Base-by-base conservation (phyloP, 2,888 invertebrate genomes). In the Ennomos fuscantarius region DNA sequence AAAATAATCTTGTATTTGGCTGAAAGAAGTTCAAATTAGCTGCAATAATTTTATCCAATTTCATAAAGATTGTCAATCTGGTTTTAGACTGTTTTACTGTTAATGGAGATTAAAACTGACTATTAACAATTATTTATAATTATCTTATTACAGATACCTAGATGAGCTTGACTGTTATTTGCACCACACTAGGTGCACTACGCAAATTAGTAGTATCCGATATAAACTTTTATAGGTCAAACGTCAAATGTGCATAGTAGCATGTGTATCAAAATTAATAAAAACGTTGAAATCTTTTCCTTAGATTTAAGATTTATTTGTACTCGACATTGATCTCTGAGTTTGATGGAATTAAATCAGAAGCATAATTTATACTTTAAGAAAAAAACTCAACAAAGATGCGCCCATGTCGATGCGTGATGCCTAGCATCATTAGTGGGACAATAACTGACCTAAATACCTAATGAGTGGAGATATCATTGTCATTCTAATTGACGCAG, bases 401-500 rank as follows among this genome's bases (percentile, higher is more conserved):
- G 13, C 36, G 11, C 46, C 12, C 33, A 24, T 32, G 32, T 24
- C 24, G 0, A 24, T 24, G 0, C 24, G 1, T 32, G 44, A 40
- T 44, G 36, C 11, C 48, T 40, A 13, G 12, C 46, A 35, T 58
- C 48, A 54, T 60, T 49, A 54, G 36, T 43, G 46, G 48, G 51
- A 52, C 54, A 42, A 55, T 51, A 52, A 50, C 52, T 66, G 57
- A 46, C 62, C 66, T 52, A 60, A 58, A 65, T 65, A 60, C 47
- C 47, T 59, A 62, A 63, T 53, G 55, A 59, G 61, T 42, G 48
- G 49, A 54, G 43, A 35, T 57, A 61, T 65, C 63, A 63, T 65
- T 63, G 63, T 63, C 57, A 60, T 60, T 60, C 63, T 63, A 68
- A 68, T 63, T 65, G 68, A 64, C 51, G 58, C 37, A 15, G 65